phyloP scores from a whole-genome alignment of 2,113 vertebrate genomes.

The Pelodiscus sinensis region DNA sequence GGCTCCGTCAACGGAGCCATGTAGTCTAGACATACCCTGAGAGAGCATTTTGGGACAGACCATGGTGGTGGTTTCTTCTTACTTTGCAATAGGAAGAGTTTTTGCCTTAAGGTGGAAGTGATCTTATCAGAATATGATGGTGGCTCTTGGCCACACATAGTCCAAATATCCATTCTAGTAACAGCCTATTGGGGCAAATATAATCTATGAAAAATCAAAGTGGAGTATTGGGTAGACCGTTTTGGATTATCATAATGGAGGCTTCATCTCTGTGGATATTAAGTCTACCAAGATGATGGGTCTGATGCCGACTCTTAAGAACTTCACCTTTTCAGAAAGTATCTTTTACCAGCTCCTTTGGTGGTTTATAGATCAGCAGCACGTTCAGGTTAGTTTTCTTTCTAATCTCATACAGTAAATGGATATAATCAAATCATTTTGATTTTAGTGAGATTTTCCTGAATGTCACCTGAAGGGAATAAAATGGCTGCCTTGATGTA shows the following conservation, averaged over 20 bases:
- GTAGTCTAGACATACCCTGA: background rate
- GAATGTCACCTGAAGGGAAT: background rate
- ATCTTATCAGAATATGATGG: background rate
- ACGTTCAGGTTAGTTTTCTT: fast-evolving
- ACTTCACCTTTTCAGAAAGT: background rate
- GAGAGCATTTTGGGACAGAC: background rate
- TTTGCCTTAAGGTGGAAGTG: background rate
- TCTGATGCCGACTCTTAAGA: background rate
- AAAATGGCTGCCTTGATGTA: background rate
- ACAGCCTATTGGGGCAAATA: background rate
- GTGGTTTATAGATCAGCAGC: background rate
- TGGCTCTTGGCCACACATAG: background rate
- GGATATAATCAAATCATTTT: background rate
- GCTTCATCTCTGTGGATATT: fast-evolving
- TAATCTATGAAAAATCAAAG: background rate
- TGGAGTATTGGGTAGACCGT: background rate
- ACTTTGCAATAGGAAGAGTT: background rate
- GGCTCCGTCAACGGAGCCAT: too few species aligned
- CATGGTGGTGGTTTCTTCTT: background rate
- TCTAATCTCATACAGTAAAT: background rate
- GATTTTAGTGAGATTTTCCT: background rate
- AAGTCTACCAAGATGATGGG: fast-evolving
- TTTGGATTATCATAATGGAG: background rate
- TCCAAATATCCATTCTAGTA: constrained; percentile 1
- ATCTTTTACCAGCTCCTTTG: too few species aligned